Conservation (phyloP, 2,797 vertebrate species). For the Microctenopoma lineatum region DNA sequence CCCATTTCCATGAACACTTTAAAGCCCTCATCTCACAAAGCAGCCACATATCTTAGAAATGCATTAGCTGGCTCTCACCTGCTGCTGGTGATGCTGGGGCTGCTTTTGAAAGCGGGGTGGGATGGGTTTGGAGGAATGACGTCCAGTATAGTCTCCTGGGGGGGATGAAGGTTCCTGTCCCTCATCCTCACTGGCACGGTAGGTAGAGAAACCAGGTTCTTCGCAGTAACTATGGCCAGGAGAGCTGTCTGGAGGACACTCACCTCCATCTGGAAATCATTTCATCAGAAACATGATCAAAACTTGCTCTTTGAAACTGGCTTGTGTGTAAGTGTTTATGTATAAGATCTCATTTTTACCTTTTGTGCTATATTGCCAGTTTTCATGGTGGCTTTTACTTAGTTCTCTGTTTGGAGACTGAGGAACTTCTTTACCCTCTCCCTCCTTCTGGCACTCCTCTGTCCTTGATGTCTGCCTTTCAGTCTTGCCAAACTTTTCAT, state of each 20-base stretch:
- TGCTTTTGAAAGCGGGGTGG: constrained; percentile 95
- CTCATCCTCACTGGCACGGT: constrained; percentile 88
- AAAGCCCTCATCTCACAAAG: constrained; percentile 6
- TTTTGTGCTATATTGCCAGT: constrained; percentile 83
- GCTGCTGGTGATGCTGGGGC: constrained; percentile 64
- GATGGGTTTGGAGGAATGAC: constrained; percentile 86
- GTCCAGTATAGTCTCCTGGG: constrained; percentile 88
- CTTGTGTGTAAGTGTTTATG: background rate
- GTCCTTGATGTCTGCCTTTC: constrained; percentile 85
- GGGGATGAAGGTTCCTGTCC: constrained; percentile 86
- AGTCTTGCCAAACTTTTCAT: constrained; percentile 91
- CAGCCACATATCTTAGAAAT: background rate
- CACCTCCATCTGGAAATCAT: constrained; percentile 60
- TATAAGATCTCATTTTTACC: constrained; percentile 74
- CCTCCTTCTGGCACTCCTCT: constrained; percentile 82
- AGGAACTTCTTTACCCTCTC: constrained; percentile 79
- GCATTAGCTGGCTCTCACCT: constrained; percentile 64
- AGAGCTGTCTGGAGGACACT: constrained; percentile 81
- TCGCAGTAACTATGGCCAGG: constrained; percentile 83
- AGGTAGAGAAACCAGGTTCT: constrained; percentile 70
- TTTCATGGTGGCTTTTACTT: constrained; percentile 80
- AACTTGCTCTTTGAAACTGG: background rate
- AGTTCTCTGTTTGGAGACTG: constrained; percentile 83
- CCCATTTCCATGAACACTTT: constrained; percentile 2
- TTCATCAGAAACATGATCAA: background rate